These are phyloP conservation scores for Alectura lathami DNA, from an alignment of 2,113 vertebrate species.

Conservation along the genomic window DNA sequence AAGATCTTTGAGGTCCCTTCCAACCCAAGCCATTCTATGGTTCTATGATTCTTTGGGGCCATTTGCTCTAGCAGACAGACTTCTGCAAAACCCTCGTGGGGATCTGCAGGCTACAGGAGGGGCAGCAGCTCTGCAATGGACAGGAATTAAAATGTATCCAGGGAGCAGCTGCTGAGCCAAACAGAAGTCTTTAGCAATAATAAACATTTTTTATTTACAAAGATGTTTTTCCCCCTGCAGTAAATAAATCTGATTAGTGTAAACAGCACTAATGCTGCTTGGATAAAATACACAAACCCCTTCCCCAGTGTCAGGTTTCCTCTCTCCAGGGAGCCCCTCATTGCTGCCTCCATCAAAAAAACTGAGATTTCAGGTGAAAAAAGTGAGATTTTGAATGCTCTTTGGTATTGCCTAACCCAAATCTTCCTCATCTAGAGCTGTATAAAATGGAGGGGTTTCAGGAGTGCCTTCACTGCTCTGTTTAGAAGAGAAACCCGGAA, in stretches of 20 bases:
- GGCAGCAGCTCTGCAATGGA: conserved; percentile 16
- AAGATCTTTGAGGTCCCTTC: too few species aligned
- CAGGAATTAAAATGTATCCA: background rate
- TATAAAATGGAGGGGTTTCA: background rate
- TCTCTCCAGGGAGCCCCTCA: background rate
- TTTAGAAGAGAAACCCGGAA: background rate
- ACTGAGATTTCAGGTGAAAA: background rate
- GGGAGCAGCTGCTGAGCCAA: background rate
- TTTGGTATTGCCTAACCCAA: background rate
- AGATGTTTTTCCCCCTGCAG: background rate
- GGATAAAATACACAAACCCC: background rate
- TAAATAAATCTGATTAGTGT: conserved; percentile 33
- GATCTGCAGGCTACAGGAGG: background rate
- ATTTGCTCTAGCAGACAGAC: background rate
- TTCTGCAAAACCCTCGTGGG: background rate
- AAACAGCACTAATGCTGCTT: background rate
- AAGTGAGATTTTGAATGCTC: background rate
- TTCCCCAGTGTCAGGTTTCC: background rate
- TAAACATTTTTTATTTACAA: conserved; percentile 29
- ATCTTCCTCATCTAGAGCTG: background rate
- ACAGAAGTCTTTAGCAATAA: conserved; percentile 6
- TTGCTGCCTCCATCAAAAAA: background rate
- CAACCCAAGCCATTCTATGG: too few species aligned
- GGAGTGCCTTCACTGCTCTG: background rate
- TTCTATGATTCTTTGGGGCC: background rate